phyloP scores from a whole-genome alignment of 1,140 invertebrate species.

The Paraescarpia echinospica region DNA sequence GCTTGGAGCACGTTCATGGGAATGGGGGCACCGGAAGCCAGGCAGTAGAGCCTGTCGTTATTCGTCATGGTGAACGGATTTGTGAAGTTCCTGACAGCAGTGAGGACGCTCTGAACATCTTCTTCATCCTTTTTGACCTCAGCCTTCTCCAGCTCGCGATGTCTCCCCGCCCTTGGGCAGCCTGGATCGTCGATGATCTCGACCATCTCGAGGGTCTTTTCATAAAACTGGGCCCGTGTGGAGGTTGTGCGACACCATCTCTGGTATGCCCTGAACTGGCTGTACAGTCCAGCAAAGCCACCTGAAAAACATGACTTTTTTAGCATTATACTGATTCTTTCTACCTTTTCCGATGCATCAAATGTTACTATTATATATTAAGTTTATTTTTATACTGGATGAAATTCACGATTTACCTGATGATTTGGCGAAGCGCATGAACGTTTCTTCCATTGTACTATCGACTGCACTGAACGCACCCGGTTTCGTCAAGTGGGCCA shows the following conservation, averaged over 20 bases:
- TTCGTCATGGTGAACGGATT: no score
- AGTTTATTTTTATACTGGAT: no score
- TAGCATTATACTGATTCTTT: no score
- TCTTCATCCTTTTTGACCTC: neutral
- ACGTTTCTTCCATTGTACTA: neutral
- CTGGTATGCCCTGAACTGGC: neutral
- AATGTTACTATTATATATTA: no score
- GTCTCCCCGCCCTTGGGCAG: neutral
- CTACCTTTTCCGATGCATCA: no score
- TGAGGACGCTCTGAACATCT: neutral
- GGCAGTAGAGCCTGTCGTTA: no score
- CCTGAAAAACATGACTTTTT: neutral
- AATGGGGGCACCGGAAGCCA: no score
- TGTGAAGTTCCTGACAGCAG: no score
- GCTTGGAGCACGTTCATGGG: neutral
- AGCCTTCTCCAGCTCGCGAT: slow-evolving; percentile 2
- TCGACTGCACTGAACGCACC: neutral
- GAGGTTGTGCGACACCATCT: slow-evolving; percentile 6
- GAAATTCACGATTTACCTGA: neutral
- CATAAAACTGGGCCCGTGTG: neutral
- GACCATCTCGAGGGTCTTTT: neutral
- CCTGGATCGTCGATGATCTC: neutral
- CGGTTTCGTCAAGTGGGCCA: neutral
- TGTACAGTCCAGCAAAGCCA: neutral
- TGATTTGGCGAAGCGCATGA: neutral